Percentiles rank a stretch among this genome's conserved stretches.
phyloP scores from a whole-genome alignment of 2,113 vertebrate species.

The Poeciliopsis prolifica region DNA sequence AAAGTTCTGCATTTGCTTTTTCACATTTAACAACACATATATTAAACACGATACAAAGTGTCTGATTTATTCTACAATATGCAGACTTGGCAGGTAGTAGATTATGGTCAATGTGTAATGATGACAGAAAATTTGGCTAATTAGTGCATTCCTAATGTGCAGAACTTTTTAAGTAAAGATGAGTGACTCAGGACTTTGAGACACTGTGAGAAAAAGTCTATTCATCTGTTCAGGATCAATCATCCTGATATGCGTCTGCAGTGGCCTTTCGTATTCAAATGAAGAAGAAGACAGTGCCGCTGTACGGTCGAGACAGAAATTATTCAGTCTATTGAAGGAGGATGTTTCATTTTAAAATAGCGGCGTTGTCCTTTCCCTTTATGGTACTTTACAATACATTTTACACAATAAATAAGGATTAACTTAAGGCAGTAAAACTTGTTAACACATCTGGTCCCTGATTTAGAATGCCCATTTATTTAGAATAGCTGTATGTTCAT shows the following conservation, averaged over 20 bases:
- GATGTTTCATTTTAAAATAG: not conserved
- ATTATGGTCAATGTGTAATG: conserved; percentile 15
- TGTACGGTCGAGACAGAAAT: conserved; percentile 13
- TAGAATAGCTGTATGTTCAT: too few species aligned
- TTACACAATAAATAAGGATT: not conserved
- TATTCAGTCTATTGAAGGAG: not conserved
- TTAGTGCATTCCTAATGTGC: conserved; percentile 40
- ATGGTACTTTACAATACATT: not conserved
- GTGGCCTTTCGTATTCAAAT: conserved; percentile 64
- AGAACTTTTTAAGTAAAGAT: conserved; percentile 29
- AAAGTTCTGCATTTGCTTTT: too few species aligned
- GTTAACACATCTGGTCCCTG: not conserved
- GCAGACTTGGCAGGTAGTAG: conserved; percentile 16
- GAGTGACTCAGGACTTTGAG: conserved; percentile 19
- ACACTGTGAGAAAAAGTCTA: conserved; percentile 33
- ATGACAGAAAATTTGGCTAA: conserved; percentile 24
- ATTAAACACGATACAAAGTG: too few species aligned
- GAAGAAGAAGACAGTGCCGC: conserved; percentile 20
- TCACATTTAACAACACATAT: too few species aligned
- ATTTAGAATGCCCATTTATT: not conserved
- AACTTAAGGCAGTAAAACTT: not conserved
- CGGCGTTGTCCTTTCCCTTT: too few species aligned
- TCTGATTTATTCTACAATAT: not conserved
- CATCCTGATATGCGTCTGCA: conserved; percentile 43
- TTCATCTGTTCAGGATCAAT: conserved; percentile 49